Evolutionary conservation across 2,113 vertebrate species (phyloP).

Genomic region (Haemorhous mexicanus): DNA sequence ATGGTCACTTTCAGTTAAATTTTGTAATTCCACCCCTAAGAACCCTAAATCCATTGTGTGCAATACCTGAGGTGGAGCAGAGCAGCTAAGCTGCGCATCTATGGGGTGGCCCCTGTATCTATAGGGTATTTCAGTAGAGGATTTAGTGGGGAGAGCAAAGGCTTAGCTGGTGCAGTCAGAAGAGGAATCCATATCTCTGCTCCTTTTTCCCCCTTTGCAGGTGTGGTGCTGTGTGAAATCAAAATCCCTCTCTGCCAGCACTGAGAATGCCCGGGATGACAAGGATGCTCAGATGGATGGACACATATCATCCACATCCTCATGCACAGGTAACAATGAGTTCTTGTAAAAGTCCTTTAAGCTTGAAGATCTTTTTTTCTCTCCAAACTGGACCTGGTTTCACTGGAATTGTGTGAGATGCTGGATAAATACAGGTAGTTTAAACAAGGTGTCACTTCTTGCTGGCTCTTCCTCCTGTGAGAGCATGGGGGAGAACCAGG

Average conservation of each 20-base stretch:
- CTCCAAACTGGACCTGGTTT: background rate
- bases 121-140: background rate
- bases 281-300: background rate
- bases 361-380: background rate
- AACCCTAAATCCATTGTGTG: background rate
- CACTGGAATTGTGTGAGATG: background rate
- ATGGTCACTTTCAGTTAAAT: background rate
- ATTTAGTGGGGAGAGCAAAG: background rate
- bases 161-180: background rate
- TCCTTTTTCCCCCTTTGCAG: background rate
- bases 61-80: rapidly evolving
- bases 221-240: background rate
- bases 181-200: background rate
- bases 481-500: background rate
- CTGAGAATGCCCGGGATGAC: background rate
- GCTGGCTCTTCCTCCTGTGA: background rate
- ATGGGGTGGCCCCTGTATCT: background rate
- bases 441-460: background rate
- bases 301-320: background rate
- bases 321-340: background rate
- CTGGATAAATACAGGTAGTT: background rate
- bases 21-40: background rate
- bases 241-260: background rate
- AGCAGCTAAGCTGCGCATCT: background rate
- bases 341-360: background rate